A percentile compares a stretch with the other conserved stretches of the same genome.
Evolutionary conservation across 2,113 vertebrate genomes (phyloP).

Genomic region (Elachura formosa): DNA sequence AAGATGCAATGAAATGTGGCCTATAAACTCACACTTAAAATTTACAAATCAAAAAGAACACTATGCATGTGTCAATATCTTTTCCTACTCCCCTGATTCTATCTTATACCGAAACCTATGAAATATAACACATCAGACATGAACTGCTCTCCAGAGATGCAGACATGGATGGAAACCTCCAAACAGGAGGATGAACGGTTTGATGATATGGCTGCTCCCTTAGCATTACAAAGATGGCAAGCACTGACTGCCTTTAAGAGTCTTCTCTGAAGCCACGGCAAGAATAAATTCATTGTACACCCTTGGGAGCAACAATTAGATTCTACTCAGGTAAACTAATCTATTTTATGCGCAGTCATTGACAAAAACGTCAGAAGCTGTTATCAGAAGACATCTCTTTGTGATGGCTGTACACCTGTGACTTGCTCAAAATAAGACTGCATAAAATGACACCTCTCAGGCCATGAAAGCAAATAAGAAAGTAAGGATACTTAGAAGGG

Average conservation of each 20-base stretch:
- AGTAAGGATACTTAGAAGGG: background rate
- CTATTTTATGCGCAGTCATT: conserved; percentile 21
- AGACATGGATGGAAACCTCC: background rate
- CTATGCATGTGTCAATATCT: background rate
- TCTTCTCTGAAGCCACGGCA: background rate
- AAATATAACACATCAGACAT: background rate
- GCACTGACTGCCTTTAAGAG: background rate
- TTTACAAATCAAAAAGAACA: background rate
- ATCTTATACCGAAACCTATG: background rate
- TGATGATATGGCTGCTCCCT: background rate
- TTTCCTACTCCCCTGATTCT: background rate
- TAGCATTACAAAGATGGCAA: background rate
- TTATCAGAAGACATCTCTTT: conserved; percentile 4
- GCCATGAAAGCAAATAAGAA: background rate
- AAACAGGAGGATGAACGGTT: background rate
- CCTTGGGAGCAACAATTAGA: background rate
- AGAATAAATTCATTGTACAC: background rate
- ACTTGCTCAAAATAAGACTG: background rate
- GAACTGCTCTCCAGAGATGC: background rate
- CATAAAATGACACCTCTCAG: background rate
- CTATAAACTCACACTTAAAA: background rate
- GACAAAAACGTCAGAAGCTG: conserved; percentile 19
- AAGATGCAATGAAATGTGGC: background rate
- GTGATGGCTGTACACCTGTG: conserved; percentile 10
- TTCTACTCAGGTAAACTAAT: conserved; percentile 32